phyloP scores from a whole-genome alignment of 1,140 invertebrate species.

The Eumaeus atala region DNA sequence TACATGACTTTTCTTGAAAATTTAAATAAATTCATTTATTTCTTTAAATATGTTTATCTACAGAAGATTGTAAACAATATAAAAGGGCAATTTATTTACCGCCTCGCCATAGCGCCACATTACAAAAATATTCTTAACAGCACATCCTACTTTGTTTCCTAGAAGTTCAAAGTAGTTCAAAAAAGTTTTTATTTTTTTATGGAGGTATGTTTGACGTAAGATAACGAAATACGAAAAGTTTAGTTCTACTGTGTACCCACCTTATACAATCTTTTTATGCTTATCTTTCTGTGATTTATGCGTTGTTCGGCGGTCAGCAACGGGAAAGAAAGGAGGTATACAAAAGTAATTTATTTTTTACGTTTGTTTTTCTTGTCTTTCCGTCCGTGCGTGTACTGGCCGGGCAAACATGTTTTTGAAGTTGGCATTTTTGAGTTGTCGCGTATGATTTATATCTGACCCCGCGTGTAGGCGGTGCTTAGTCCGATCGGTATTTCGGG shows the following conservation, averaged over 20 bases:
- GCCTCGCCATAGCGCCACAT: background rate
- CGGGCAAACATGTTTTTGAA: conserved; percentile 68
- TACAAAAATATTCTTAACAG: conserved; percentile 7
- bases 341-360: conserved; percentile 74
- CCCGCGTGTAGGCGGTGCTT: conserved; percentile 65
- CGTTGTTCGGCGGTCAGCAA: conserved; percentile 66
- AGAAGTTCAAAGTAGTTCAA: conserved; percentile 7
- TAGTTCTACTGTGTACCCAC: conserved; percentile 70
- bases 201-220: conserved; percentile 49
- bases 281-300: conserved; percentile 74
- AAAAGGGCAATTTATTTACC: background rate
- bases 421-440: conserved; percentile 73
- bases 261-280: conserved; percentile 74
- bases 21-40: no score
- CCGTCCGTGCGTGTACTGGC: conserved; percentile 65
- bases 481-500: conserved; percentile 64
- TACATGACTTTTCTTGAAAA: no score
- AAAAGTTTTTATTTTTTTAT: conserved; percentile 37
- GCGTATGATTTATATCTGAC: conserved; percentile 65
- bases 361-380: conserved; percentile 70
- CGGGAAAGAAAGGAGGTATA: conserved; percentile 72
- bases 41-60: no score
- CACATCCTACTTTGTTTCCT: conserved; percentile 14
- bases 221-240: conserved; percentile 71
- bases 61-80: no score